Conservation (phyloP, 53 echinoderm and acorn worm species). For the Patiria pectinifera region DNA sequence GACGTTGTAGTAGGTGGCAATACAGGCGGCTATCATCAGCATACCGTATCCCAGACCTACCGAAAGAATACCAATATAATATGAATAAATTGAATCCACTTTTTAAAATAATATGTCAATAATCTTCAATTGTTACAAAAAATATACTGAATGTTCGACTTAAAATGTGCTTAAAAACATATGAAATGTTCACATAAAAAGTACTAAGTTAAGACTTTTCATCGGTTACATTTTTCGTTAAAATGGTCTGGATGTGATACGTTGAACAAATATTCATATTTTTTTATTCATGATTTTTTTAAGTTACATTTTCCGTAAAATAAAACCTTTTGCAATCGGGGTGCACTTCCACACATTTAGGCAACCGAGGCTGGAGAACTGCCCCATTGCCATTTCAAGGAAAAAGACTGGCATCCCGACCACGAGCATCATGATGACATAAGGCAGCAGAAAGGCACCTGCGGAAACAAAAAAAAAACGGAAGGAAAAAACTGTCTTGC, state of each 20-base stretch:
- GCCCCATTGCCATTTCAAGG: conserved; percentile 66
- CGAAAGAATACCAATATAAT: not conserved
- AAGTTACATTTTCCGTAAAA: not conserved
- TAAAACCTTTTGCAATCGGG: conserved; percentile 57
- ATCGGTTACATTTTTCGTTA: too few relatives aligned
- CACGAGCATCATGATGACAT: conserved; percentile 61
- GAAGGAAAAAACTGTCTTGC: not conserved
- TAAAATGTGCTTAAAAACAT: too few relatives aligned
- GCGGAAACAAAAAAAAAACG: not conserved
- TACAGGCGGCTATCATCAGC: conserved; percentile 48
- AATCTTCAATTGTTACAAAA: not conserved
- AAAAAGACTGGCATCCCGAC: conserved; percentile 67
- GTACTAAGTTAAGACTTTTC: too few relatives aligned
- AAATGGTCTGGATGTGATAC: too few relatives aligned
- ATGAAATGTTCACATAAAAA: too few relatives aligned
- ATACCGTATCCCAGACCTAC: conserved; percentile 68
- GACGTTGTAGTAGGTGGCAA: conserved; percentile 67
- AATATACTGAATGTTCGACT: too few relatives aligned
- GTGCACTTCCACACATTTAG: conserved; percentile 59
- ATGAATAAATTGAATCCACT: not conserved
- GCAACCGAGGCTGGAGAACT: conserved; percentile 62
- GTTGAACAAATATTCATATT: too few relatives aligned
- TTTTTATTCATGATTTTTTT: too few relatives aligned
- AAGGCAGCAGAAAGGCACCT: conserved; percentile 68
- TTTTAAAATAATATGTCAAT: not conserved